These are phyloP conservation scores for Megaceryle maxima DNA, from an alignment of 2,113 vertebrate species.

Conservation along the genomic window DNA sequence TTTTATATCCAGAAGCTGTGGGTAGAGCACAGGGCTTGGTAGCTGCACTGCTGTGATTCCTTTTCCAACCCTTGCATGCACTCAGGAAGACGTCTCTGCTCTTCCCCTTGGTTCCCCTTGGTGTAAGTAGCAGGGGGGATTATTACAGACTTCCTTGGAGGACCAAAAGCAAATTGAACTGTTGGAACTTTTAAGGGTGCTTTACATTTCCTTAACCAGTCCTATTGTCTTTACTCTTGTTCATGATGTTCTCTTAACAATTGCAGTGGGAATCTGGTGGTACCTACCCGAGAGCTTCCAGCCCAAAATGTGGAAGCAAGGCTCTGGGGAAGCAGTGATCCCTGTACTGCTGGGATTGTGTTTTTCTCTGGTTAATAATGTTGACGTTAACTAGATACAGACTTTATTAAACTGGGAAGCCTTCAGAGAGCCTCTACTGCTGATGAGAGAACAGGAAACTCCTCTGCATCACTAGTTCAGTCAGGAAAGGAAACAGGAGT, in stretches of 20 bases:
- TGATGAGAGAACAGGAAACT: background rate
- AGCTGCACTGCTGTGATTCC: background rate
- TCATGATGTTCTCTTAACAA: background rate
- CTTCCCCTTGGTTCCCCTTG: background rate
- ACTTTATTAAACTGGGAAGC: constrained; percentile 29
- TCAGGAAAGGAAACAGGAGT: background rate
- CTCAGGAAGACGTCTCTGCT: background rate
- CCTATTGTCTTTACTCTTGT: background rate
- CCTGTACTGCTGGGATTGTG: background rate
- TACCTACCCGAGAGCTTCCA: background rate
- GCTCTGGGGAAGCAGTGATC: constrained; percentile 15
- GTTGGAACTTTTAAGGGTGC: background rate
- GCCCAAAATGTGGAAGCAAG: background rate
- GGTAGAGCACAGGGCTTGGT: background rate
- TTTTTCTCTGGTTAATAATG: constrained; percentile 40
- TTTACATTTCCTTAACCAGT: background rate
- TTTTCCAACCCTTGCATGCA: background rate
- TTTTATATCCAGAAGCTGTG: background rate
- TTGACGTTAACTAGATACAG: constrained; percentile 18
- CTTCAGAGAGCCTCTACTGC: constrained; percentile 20
- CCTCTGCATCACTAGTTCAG: background rate
- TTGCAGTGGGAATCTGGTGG: background rate
- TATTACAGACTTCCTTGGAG: background rate
- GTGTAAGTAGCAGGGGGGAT: background rate
- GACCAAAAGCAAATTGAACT: background rate